These are phyloP conservation scores for Drosophila tanythrix DNA, from an alignment of 2,888 invertebrate species.

Conservation along the genomic window DNA sequence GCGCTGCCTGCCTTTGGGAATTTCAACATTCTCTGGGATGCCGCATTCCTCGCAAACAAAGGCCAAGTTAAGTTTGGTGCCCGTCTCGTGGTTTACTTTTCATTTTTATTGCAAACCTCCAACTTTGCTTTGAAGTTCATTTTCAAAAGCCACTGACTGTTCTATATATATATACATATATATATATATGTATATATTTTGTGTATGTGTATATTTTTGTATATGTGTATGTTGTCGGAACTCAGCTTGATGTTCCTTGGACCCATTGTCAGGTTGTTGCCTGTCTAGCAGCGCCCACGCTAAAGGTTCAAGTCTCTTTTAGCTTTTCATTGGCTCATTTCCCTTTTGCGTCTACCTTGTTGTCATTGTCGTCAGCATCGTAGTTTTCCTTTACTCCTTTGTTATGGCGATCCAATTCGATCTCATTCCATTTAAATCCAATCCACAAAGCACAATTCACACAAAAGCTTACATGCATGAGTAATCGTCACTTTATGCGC, in stretches of 20 bases:
- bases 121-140: conserved; percentile 59
- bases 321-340: conserved; percentile 61
- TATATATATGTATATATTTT: neutral
- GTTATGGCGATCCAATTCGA: conserved; percentile 23
- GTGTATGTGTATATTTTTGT: neutral
- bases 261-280: conserved; percentile 76
- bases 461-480: conserved; percentile 46
- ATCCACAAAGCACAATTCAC: conserved; percentile 1
- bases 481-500: conserved; percentile 50
- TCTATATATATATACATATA: neutral
- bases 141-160: conserved; percentile 37
- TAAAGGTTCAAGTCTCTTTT: conserved; percentile 42
- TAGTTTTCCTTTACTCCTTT: conserved; percentile 47
- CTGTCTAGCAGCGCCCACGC: conserved; percentile 61
- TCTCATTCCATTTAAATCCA: conserved; percentile 1
- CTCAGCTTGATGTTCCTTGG: conserved; percentile 24
- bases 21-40: conserved; percentile 31
- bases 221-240: neutral
- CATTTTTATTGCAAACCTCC: conserved; percentile 41
- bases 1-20: conserved; percentile 20
- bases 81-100: conserved; percentile 66
- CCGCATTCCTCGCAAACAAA: conserved; percentile 54
- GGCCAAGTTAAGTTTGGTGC: conserved; percentile 31
- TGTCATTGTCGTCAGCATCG: conserved; percentile 34
- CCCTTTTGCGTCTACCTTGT: conserved; percentile 34